phyloP scores from a whole-genome alignment of 2,888 invertebrate genomes.

The Thymelicus sylvestris region DNA sequence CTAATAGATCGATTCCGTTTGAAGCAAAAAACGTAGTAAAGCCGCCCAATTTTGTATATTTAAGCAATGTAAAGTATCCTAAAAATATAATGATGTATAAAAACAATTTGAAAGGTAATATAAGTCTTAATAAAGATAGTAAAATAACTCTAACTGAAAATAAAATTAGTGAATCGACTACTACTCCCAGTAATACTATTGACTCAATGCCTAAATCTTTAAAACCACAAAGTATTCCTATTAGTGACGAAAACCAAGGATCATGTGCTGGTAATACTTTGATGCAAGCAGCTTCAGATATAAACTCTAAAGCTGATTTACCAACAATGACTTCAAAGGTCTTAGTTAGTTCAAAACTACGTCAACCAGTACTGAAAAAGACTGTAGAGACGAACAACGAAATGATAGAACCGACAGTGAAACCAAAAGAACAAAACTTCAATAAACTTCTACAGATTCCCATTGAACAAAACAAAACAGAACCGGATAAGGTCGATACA shows the following conservation, averaged over 20 bases:
- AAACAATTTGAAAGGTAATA: conserved; percentile 62
- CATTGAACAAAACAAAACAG: not conserved
- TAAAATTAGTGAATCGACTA: conserved; percentile 48
- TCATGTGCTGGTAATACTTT: conserved; percentile 65
- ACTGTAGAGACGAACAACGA: conserved; percentile 34
- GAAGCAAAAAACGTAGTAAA: conserved; percentile 70
- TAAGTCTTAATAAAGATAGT: conserved; percentile 54
- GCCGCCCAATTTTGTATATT: conserved; percentile 76
- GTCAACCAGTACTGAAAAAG: not conserved
- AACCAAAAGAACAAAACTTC: not conserved
- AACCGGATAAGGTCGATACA: not conserved
- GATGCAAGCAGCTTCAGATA: conserved; percentile 60
- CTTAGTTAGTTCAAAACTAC: not conserved
- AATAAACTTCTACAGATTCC: not conserved
- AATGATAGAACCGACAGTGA: conserved; percentile 50
- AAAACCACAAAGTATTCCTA: conserved; percentile 49
- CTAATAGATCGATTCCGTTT: conserved; percentile 55
- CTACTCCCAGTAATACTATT: conserved; percentile 40
- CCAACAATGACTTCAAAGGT: conserved; percentile 56
- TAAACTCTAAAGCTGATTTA: conserved; percentile 58
- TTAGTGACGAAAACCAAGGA: conserved; percentile 64
- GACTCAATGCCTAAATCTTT: conserved; percentile 51
- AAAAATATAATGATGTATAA: conserved; percentile 79
- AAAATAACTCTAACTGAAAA: conserved; percentile 60
- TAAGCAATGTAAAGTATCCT: conserved; percentile 77